A percentile compares a stretch with the other conserved stretches of the same genome.
These are phyloP conservation scores for Halcyon leucocephala DNA, from an alignment of 2,797 vertebrate genomes.

Conservation along the genomic window DNA sequence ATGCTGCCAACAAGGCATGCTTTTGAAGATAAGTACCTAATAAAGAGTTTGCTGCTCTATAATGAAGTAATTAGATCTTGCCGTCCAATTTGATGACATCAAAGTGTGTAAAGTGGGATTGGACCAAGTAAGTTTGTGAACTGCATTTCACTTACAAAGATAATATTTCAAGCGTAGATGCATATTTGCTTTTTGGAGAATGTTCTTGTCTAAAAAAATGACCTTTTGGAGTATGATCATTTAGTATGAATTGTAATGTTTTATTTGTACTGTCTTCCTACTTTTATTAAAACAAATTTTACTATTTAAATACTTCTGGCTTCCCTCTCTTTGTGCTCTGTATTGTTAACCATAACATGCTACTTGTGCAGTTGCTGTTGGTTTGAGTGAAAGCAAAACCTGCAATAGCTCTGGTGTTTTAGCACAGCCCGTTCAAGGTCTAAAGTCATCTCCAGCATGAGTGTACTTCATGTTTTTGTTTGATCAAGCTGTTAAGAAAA, in stretches of 20 bases:
- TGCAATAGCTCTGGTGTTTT: not conserved
- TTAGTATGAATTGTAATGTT: not conserved
- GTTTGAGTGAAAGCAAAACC: not conserved
- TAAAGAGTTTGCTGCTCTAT: not conserved
- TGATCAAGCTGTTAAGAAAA: not conserved
- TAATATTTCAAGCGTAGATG: not conserved
- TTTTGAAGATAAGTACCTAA: slow-evolving; percentile 2
- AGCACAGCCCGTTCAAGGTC: not conserved
- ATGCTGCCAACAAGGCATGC: not conserved
- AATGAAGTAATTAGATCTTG: not conserved
- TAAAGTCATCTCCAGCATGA: not conserved
- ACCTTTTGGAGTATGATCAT: not conserved
- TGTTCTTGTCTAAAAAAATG: not conserved
- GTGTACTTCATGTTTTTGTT: not conserved
- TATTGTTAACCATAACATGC: not conserved
- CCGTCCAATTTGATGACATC: slow-evolving; percentile 11
- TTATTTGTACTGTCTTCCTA: not conserved
- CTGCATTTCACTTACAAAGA: not conserved
- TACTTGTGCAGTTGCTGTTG: not conserved
- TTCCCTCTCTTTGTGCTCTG: not conserved
- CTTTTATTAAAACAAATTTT: not conserved
- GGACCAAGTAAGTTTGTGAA: not conserved
- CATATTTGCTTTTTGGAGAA: not conserved
- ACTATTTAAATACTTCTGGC: not conserved
- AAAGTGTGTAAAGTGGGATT: not conserved